Conservation (phyloP, 1,140 invertebrate species). For the Drosophila sturtevanti region DNA sequence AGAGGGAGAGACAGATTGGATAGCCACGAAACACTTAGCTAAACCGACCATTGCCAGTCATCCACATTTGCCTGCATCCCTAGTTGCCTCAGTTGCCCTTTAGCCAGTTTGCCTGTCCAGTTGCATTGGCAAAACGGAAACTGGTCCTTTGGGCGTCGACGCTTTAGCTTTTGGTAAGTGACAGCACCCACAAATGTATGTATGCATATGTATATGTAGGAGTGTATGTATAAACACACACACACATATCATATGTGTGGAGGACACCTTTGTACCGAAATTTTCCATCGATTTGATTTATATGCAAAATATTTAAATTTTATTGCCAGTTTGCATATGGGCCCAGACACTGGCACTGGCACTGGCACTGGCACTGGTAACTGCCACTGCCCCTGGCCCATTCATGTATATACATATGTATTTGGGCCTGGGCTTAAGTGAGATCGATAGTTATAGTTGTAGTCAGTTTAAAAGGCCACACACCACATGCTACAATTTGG, state of each 20-base stretch:
- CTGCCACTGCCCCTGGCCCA: neutral
- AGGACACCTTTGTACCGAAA: constrained; percentile 60
- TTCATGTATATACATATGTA: no score
- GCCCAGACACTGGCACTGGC: constrained; percentile 25
- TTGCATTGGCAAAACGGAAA: constrained; percentile 55
- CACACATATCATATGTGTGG: neutral
- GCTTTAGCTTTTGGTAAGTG: constrained; percentile 49
- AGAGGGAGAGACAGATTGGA: neutral
- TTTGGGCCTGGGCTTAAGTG: constrained; percentile 57
- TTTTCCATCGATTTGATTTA: constrained; percentile 79
- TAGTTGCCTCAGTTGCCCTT: neutral
- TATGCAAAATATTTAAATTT: constrained; percentile 81
- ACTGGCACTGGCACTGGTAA: no score
- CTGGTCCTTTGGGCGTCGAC: constrained; percentile 58
- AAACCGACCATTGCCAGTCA: neutral
- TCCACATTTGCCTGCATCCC: neutral
- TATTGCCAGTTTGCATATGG: constrained; percentile 77
- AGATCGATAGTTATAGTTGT: constrained; percentile 72
- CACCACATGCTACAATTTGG: neutral
- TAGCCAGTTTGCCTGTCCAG: constrained; percentile 18
- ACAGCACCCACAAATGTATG: constrained; percentile 1
- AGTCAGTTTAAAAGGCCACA: constrained; percentile 38
- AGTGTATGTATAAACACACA: neutral
- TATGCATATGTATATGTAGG: neutral
- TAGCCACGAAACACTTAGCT: constrained; percentile 41